Evolutionary conservation across 2,797 vertebrate genomes (phyloP).

Genomic region (Lophotriccus pileatus): DNA sequence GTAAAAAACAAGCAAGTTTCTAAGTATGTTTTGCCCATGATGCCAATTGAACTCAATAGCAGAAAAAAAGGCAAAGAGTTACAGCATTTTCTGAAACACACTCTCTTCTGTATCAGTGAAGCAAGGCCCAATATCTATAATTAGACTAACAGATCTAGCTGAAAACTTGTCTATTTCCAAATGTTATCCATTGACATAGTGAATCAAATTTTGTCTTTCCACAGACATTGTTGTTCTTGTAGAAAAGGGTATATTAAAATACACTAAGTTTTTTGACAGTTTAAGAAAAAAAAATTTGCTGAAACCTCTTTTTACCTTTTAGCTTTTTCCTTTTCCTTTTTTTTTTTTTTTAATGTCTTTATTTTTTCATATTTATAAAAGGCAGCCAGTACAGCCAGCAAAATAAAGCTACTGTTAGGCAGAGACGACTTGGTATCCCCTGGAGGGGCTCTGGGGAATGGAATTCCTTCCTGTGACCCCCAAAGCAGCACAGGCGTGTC

Average conservation of each 20-base stretch:
- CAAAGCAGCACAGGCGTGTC: fast-evolving
- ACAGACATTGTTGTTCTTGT: background rate
- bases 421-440: background rate
- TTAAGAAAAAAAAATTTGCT: background rate
- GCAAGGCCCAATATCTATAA: background rate
- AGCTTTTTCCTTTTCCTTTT: background rate
- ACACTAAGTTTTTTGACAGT: background rate
- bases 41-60: fast-evolving
- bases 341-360: background rate
- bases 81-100: background rate
- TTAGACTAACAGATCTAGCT: background rate
- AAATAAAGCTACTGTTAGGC: background rate
- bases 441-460: background rate
- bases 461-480: fast-evolving
- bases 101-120: background rate
- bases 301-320: background rate
- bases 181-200: background rate
- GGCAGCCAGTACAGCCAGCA: background rate
- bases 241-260: background rate
- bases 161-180: background rate
- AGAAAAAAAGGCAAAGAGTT: background rate
- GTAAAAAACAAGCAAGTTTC: background rate
- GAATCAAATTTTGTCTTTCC: background rate
- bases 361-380: background rate
- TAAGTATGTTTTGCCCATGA: background rate